phyloP scores from a whole-genome alignment of 2,113 vertebrate species.

The Corvus cornix region DNA sequence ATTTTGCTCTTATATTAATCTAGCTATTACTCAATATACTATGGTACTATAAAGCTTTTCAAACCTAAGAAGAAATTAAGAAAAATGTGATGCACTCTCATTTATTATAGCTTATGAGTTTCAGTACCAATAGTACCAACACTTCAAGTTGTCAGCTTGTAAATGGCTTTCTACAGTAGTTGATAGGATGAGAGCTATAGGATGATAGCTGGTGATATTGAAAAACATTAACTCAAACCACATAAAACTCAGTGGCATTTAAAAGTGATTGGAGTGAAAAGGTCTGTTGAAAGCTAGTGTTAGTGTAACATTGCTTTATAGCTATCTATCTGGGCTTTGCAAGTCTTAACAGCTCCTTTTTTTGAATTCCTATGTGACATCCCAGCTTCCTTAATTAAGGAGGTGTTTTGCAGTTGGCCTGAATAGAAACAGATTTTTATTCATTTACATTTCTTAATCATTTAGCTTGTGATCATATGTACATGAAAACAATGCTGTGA shows the following conservation, averaged over 20 bases:
- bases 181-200: not conserved
- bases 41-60: not conserved
- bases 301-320: not conserved
- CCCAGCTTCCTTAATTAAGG: not conserved
- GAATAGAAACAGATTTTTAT: not conserved
- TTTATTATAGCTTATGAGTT: not conserved
- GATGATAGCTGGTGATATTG: not conserved
- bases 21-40: not conserved
- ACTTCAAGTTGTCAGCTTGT: not conserved
- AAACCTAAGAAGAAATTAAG: not conserved
- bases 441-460: not conserved
- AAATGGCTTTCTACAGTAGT: not conserved
- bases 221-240: not conserved
- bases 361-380: not conserved
- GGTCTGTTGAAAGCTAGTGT: not conserved
- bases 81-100: not conserved
- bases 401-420: not conserved
- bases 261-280: not conserved
- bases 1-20: not conserved
- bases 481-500: not conserved
- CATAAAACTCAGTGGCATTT: not conserved
- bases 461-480: not conserved
- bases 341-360: not conserved
- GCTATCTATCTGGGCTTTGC: not conserved
- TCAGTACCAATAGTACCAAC: not conserved